A percentile compares a stretch with the other conserved stretches of the same genome.
These are phyloP conservation scores for Neosalanx taihuensis DNA, from an alignment of 2,797 vertebrate species.

Conservation along the genomic window DNA sequence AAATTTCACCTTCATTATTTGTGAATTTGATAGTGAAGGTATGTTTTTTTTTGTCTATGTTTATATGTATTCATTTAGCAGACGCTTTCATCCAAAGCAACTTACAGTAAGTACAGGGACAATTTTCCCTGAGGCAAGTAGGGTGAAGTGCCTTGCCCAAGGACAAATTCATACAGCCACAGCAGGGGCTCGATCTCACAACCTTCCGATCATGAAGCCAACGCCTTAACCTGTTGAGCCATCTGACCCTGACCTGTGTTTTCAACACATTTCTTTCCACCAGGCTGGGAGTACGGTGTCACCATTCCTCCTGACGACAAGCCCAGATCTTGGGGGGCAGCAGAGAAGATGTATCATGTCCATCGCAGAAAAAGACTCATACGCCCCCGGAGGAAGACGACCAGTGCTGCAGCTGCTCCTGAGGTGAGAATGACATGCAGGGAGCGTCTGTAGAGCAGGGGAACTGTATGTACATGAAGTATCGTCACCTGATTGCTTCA, in stretches of 20 bases:
- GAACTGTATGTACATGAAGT: neutral
- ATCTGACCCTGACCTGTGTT: neutral
- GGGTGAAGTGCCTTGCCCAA: too few species aligned
- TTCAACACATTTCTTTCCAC: neutral
- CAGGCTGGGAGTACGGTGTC: conserved; percentile 98
- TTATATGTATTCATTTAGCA: too few species aligned
- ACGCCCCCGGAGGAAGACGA: conserved; percentile 80
- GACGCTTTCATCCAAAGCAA: too few species aligned
- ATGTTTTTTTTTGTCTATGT: too few species aligned
- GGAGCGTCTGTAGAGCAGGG: neutral
- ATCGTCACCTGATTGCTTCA: too few species aligned
- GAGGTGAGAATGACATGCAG: conserved; percentile 19
- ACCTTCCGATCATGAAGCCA: too few species aligned
- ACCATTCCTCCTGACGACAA: conserved; percentile 90
- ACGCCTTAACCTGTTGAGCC: neutral
- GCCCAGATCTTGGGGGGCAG: conserved; percentile 92
- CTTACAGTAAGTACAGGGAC: too few species aligned
- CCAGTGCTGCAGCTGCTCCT: conserved; percentile 55
- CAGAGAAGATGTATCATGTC: conserved; percentile 97
- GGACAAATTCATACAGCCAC: too few species aligned
- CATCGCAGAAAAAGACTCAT: conserved; percentile 86
- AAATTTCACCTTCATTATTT: too few species aligned
- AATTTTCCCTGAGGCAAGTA: too few species aligned
- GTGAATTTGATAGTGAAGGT: too few species aligned
- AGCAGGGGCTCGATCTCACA: too few species aligned